These are phyloP conservation scores for Notechis scutatus DNA, from an alignment of 2,113 vertebrate species.

Conservation along the genomic window DNA sequence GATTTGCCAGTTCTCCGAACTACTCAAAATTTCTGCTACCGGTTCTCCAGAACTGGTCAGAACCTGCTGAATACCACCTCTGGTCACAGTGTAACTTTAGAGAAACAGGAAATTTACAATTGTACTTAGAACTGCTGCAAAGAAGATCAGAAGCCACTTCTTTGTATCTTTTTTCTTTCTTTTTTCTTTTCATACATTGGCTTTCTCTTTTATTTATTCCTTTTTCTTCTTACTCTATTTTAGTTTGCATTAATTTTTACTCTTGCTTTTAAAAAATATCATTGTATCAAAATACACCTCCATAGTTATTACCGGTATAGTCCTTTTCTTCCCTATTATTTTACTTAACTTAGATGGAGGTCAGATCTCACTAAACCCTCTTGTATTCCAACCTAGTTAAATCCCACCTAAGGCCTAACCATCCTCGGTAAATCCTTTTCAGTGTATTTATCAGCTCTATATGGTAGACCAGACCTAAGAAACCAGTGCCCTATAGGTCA, in stretches of 20 bases:
- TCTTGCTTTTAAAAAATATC: neutral
- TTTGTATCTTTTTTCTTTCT: neutral
- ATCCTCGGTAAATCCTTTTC: neutral
- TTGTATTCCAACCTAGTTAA: neutral
- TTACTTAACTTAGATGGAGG: neutral
- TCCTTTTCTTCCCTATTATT: neutral
- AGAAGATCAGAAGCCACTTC: neutral
- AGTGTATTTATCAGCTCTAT: neutral
- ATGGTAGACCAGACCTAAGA: neutral
- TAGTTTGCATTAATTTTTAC: neutral
- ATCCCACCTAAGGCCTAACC: neutral
- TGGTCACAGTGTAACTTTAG: neutral
- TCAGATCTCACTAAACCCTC: neutral
- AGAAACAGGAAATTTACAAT: neutral
- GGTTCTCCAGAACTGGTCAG: too few species aligned
- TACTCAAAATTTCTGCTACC: too few species aligned
- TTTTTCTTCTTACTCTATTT: neutral
- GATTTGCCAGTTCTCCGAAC: too few species aligned
- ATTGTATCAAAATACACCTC: neutral
- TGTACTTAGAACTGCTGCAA: neutral
- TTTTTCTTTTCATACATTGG: neutral
- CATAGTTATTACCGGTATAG: neutral
- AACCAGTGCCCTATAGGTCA: neutral
- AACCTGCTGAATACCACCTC: too few species aligned
- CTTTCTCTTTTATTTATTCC: neutral